Evolutionary conservation across 2,888 invertebrate species (phyloP).

Genomic region (Drosophila siamana): DNA sequence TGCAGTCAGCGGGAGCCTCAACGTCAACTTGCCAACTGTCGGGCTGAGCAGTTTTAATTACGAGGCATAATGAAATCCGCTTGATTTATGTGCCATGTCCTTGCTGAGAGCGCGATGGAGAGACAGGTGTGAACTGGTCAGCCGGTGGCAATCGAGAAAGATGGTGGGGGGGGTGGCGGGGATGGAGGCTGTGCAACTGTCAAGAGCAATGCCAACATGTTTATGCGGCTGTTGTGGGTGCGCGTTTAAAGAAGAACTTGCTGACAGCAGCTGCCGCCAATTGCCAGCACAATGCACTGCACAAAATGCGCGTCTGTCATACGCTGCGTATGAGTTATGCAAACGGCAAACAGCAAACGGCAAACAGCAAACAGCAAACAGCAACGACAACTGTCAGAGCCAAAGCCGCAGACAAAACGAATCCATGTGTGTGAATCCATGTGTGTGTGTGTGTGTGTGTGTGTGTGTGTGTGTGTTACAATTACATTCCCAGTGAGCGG

Average conservation of each 20-base stretch:
- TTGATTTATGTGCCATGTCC: constrained; percentile 54
- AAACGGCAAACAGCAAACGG: constrained; percentile 18
- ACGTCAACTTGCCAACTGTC: constrained; percentile 6
- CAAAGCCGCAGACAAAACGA: constrained; percentile 32
- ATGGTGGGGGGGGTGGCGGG: too few species aligned
- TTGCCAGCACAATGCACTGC: constrained; percentile 51
- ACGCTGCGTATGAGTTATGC: constrained; percentile 64
- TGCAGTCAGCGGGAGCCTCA: background rate
- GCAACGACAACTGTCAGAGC: constrained; percentile 2
- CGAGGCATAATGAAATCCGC: constrained; percentile 59
- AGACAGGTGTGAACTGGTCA: background rate
- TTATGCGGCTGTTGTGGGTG: constrained; percentile 42
- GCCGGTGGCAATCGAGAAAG: too few species aligned
- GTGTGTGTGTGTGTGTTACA: constrained; percentile 16
- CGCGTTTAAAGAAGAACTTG: constrained; percentile 31
- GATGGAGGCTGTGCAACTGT: constrained; percentile 16
- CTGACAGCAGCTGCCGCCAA: constrained; percentile 39
- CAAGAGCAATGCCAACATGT: constrained; percentile 46
- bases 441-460: constrained; percentile 5
- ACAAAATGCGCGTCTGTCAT: constrained; percentile 47
- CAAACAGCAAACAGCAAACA: constrained; percentile 8
- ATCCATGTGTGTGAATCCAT: constrained; percentile 19
- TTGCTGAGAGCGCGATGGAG: background rate
- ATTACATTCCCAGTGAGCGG: constrained; percentile 14
- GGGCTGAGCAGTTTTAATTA: constrained; percentile 57